phyloP scores from a whole-genome alignment of 2,113 vertebrate genomes.

The Motacilla alba region DNA sequence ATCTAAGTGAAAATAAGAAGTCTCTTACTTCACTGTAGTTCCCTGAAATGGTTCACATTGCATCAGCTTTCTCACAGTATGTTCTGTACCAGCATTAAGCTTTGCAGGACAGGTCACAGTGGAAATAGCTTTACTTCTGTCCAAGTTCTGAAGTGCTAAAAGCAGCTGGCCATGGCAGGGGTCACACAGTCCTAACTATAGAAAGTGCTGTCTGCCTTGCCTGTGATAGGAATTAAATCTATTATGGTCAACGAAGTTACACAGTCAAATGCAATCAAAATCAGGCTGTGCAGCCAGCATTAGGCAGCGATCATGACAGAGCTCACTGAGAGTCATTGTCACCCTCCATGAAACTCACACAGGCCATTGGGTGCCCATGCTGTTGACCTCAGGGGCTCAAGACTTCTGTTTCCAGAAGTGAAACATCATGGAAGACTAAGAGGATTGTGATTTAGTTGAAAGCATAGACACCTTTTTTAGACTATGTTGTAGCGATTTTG shows the following conservation, averaged over 20 bases:
- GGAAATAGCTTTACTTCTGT: background rate
- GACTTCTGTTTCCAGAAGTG: background rate
- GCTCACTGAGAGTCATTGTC: background rate
- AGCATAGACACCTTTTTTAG: background rate
- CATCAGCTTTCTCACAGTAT: background rate
- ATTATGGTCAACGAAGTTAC: background rate
- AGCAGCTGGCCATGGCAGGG: background rate
- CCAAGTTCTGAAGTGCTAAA: background rate
- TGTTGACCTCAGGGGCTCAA: background rate
- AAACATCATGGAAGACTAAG: background rate
- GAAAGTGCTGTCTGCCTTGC: background rate
- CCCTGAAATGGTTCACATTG: background rate
- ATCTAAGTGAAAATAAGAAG: background rate
- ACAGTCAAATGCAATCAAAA: conserved; percentile 20
- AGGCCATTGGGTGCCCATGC: background rate
- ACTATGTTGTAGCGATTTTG: background rate
- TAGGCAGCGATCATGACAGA: background rate
- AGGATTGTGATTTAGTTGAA: background rate
- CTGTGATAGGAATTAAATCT: background rate
- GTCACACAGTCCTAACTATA: background rate
- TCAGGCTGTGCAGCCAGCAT: background rate
- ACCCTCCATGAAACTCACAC: background rate
- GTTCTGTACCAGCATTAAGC: background rate
- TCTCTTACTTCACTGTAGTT: background rate
- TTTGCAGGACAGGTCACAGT: background rate